These are phyloP conservation scores for Clarias macrocephalus DNA, from an alignment of 2,113 vertebrate genomes.

Conservation along the genomic window DNA sequence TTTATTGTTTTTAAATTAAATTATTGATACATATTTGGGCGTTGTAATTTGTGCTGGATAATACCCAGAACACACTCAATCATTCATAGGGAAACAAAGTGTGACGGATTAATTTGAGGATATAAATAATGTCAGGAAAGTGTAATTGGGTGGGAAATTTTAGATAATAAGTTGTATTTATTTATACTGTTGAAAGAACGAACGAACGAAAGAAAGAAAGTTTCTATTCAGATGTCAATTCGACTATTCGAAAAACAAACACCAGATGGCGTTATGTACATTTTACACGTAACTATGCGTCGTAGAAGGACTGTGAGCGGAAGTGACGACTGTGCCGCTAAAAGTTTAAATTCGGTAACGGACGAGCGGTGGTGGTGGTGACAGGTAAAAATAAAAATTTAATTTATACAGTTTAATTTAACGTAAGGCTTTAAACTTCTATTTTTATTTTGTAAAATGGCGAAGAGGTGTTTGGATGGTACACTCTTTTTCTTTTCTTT, in stretches of 20 bases:
- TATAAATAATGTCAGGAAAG: background rate
- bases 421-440: background rate
- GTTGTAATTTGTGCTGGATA: too few species aligned
- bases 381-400: background rate
- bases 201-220: background rate
- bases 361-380: background rate
- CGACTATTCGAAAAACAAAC: background rate
- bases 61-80: too few species aligned
- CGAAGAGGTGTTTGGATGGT: background rate
- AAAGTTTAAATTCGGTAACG: slow-evolving; percentile 48
- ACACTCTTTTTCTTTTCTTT: background rate
- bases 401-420: background rate
- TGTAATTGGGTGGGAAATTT: background rate
- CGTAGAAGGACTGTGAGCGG: slow-evolving; percentile 13
- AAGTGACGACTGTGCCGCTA: slow-evolving; percentile 50
- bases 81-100: background rate
- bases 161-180: background rate
- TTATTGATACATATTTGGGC: too few species aligned
- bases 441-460: background rate
- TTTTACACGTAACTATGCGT: background rate
- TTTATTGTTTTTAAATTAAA: too few species aligned
- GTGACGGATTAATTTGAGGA: background rate
- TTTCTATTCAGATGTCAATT: background rate
- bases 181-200: background rate
- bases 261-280: background rate